phyloP scores from a whole-genome alignment of 2,113 vertebrate species.

The Pangasianodon gigas region DNA sequence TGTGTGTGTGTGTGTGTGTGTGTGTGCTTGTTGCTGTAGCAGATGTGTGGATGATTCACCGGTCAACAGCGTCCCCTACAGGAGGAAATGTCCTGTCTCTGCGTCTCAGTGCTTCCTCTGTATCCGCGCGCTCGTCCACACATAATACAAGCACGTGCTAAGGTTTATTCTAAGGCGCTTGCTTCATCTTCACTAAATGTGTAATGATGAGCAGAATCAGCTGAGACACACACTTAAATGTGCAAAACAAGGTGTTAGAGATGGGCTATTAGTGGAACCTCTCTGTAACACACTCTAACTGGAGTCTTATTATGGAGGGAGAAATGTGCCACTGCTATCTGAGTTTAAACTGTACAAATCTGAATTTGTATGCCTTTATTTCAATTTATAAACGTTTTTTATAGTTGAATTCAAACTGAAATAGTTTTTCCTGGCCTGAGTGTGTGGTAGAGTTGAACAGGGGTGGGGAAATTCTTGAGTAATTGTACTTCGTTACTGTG shows the following conservation, averaged over 20 bases:
- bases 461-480: no score
- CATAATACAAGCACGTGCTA: neutral
- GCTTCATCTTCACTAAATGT: neutral
- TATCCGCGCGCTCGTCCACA: neutral
- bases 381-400: neutral
- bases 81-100: slow-evolving; percentile 23
- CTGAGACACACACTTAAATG: neutral
- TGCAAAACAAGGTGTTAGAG: neutral
- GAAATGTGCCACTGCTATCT: neutral
- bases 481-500: no score
- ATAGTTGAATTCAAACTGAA: no score
- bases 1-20: neutral
- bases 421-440: no score
- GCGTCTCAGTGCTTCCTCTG: neutral
- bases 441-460: no score
- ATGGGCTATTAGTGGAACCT: neutral
- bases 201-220: slow-evolving; percentile 3
- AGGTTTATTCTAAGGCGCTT: neutral
- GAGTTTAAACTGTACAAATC: neutral
- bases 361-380: neutral
- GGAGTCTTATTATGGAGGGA: neutral
- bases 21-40: slow-evolving; percentile 23
- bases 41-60: neutral
- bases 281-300: neutral
- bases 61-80: slow-evolving; percentile 34